Evolutionary conservation across 2,113 vertebrate species (phyloP), one percentile per base, ranked within the genome.

Genomic region (Mobula hypostoma): DNA sequence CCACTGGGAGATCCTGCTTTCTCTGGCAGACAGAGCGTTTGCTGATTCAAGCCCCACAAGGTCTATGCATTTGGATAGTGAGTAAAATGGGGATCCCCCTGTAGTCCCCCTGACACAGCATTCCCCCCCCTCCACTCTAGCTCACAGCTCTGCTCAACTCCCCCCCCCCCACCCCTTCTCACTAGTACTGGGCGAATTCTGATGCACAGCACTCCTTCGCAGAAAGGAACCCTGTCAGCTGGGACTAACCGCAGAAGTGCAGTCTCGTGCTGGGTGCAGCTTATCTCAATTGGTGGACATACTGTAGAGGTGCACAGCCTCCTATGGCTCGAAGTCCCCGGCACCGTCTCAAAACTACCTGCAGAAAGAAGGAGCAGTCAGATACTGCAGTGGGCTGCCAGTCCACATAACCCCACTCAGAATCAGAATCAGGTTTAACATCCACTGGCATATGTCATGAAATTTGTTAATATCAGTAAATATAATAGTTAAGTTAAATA

Each of bases 311-410:
- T 97, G 94, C 97, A 96, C 94, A 99, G 95, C 94, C 96, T 97
- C 95, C 96, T 98, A 95, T 97, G 97, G 82, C 97, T 97, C 72
- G 95, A 94, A 66, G 95, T 95, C 95, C 97, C 97, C 94, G 97
- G 96, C 85, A 97, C 96, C 17, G 97, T 97, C 95, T 98, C 98
- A 95, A 98, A 99, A 74, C 98, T 99, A 95, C 98, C 99, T 99
- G 94, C 94, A 95, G 11, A 7, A 29, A 83, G 19, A 76, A 21
- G 63, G 36, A 94, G 66, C 24, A 15, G 32, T 56, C 76, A 94
- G 21, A 76, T 17, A 68, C 66, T 8, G 66, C 66, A 68, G 66
- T 12, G 66, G 66, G 66, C 48, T 48, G 48, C 48, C 48, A 48
- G 48, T 48, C 48, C 3, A 48, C 2, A 48, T 48, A 1, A 48